These are phyloP conservation scores for Caenorhabditis japonica DNA, from an alignment of 2,888 invertebrate species.

Conservation along the genomic window DNA sequence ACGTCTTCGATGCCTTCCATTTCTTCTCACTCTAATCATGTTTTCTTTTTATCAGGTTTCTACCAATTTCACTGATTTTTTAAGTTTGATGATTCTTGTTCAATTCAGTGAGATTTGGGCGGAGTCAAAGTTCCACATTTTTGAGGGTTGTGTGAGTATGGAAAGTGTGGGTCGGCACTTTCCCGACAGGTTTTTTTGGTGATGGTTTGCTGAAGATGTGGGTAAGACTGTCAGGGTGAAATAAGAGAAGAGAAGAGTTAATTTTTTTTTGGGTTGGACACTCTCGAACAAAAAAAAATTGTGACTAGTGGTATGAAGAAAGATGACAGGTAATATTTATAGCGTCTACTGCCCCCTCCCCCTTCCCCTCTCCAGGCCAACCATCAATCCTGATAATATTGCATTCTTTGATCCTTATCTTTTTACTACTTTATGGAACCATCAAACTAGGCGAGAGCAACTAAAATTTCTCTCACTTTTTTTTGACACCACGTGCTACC, in stretches of 20 bases:
- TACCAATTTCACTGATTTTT: not conserved
- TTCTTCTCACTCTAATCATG: not conserved
- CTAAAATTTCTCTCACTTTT: too few relatives aligned
- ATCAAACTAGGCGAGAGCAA: too few relatives aligned
- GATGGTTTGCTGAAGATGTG: constrained; percentile 31
- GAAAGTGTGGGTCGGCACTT: constrained; percentile 33
- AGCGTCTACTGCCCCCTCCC: constrained; percentile 7
- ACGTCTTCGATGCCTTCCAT: constrained; percentile 11
- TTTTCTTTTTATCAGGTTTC: too few relatives aligned
- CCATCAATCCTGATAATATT: constrained; percentile 6
- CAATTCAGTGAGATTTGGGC: too few relatives aligned
- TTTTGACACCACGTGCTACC: too few relatives aligned
- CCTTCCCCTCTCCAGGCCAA: constrained; percentile 10
- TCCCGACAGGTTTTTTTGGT: constrained; percentile 42
- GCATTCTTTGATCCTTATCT: not conserved
- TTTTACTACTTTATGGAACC: too few relatives aligned
- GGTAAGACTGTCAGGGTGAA: constrained; percentile 29
- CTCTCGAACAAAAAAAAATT: not conserved
- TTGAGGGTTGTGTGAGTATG: constrained; percentile 30
- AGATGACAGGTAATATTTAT: constrained; percentile 36
- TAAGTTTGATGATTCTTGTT: too few relatives aligned
- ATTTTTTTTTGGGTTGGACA: too few relatives aligned
- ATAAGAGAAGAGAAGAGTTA: constrained; percentile 24
- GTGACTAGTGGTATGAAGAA: not conserved
- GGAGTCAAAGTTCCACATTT: too few relatives aligned